Conservation (phyloP, 2,113 vertebrate genomes). For the Cebus imitator region DNA sequence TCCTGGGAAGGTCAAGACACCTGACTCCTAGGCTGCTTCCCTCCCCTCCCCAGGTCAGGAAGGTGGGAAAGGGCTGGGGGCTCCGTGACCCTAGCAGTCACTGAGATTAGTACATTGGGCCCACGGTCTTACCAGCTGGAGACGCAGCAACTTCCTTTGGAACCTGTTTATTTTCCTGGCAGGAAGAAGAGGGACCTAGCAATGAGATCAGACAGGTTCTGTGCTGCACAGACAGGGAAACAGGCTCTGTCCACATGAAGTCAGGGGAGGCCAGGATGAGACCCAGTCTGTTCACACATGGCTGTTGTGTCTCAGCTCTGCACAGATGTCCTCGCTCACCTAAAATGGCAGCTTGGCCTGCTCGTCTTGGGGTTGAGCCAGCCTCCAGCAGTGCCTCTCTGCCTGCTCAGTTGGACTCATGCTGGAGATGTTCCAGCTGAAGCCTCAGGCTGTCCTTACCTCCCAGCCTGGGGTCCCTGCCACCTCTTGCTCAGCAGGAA, state of each 20-base stretch:
- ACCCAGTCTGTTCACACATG: fast-evolving
- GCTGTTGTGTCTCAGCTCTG: background rate
- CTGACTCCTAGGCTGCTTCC: background rate
- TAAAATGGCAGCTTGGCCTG: fast-evolving
- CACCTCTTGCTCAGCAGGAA: background rate
- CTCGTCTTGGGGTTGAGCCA: fast-evolving
- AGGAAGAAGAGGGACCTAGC: background rate
- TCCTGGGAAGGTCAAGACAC: fast-evolving
- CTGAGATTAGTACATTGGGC: fast-evolving
- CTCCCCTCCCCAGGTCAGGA: background rate
- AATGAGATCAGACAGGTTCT: background rate
- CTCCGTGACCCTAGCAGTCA: background rate
- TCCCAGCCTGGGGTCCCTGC: background rate
- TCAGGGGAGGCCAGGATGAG: background rate
- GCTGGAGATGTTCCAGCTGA: fast-evolving
- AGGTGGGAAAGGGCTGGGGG: background rate
- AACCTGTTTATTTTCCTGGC: background rate
- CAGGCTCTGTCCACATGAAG: fast-evolving
- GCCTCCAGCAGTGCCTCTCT: background rate
- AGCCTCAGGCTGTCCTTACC: background rate
- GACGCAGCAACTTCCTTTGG: fast-evolving
- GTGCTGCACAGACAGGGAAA: fast-evolving
- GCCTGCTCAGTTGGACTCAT: background rate
- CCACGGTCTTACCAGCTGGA: background rate
- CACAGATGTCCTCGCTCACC: background rate